Evolutionary conservation across 2,113 vertebrate species (phyloP).

Genomic region (Muntiacus reevesi): DNA sequence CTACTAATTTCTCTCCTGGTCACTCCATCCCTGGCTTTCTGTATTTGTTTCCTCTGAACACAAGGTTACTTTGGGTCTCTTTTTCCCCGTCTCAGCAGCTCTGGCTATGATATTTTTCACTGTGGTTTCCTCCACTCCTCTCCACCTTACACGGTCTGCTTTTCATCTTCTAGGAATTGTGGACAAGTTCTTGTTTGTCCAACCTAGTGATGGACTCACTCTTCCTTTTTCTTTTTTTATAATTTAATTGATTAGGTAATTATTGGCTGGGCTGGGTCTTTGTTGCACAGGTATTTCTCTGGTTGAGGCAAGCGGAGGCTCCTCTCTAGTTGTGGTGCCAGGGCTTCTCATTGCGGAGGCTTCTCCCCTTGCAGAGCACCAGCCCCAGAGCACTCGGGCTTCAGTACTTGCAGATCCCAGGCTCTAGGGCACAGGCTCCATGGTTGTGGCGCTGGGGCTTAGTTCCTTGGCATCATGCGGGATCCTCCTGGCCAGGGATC

Average conservation of each 20-base stretch:
- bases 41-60: neutral
- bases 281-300: neutral
- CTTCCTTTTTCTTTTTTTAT: neutral
- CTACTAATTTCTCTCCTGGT: neutral
- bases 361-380: neutral
- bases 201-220: neutral
- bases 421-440: neutral
- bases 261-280: neutral
- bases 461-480: neutral
- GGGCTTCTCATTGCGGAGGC: neutral
- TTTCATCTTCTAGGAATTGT: neutral
- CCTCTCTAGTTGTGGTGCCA: neutral
- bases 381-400: neutral
- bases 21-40: rapidly evolving
- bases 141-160: neutral
- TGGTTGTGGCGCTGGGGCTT: neutral
- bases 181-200: neutral
- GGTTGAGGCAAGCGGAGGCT: neutral
- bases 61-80: neutral
- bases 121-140: neutral
- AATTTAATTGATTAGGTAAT: neutral
- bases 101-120: too few species aligned
- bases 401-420: neutral
- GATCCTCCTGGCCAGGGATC: neutral
- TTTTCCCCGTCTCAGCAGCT: neutral